phyloP scores from a whole-genome alignment of 2,888 invertebrate genomes.

The Dorcus parallelipipedus region DNA sequence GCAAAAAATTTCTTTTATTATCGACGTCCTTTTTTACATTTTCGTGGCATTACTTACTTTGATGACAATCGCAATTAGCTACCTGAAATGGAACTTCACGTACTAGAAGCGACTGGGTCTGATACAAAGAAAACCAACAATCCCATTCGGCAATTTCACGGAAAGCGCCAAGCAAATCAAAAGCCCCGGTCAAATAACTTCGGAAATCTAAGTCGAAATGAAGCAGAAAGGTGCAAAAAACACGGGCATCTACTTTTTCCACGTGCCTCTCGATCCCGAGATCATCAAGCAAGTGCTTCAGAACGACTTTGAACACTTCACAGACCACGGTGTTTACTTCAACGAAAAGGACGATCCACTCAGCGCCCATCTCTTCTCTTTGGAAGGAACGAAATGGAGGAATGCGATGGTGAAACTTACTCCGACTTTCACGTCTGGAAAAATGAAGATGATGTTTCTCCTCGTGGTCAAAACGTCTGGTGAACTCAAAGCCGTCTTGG shows the following conservation, averaged over 20 bases:
- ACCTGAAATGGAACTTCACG: too few relatives aligned
- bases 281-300: slow-evolving; percentile 48
- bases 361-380: slow-evolving; percentile 54
- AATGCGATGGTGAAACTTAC: slow-evolving; percentile 18
- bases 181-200: too few relatives aligned
- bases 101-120: too few relatives aligned
- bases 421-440: slow-evolving; percentile 23
- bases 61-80: too few relatives aligned
- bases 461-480: slow-evolving; percentile 12
- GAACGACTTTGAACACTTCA: slow-evolving; percentile 57
- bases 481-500: slow-evolving; percentile 12
- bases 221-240: slow-evolving; percentile 29
- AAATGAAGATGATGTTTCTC: slow-evolving; percentile 24
- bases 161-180: too few relatives aligned
- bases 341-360: slow-evolving; percentile 51
- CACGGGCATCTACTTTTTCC: slow-evolving; percentile 43
- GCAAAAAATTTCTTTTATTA: too few relatives aligned
- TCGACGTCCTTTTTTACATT: too few relatives aligned
- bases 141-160: too few relatives aligned
- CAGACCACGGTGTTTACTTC: slow-evolving; percentile 52
- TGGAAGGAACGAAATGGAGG: slow-evolving; percentile 58
- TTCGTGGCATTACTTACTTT: too few relatives aligned
- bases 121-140: too few relatives aligned
- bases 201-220: slow-evolving; percentile 9
- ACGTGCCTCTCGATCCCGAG: slow-evolving; percentile 27